Conservation (phyloP, 2,888 invertebrate genomes). For the Calliphora vomitoria region DNA sequence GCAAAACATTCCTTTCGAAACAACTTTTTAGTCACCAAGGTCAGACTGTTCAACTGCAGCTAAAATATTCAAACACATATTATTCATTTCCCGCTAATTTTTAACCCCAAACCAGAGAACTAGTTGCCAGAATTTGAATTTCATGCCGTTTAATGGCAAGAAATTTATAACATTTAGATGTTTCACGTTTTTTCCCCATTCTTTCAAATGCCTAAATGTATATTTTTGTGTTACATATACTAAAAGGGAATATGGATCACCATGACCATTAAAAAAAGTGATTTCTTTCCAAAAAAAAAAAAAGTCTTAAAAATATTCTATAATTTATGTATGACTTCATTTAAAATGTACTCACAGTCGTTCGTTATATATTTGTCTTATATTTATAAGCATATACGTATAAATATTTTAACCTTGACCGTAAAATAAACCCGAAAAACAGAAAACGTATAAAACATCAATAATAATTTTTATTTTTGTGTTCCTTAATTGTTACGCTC, state of each 20-base stretch:
- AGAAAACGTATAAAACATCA: neutral
- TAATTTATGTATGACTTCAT: slow-evolving; percentile 23
- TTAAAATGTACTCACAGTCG: neutral
- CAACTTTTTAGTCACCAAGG: neutral
- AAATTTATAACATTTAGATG: too few species aligned
- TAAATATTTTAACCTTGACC: slow-evolving; percentile 34
- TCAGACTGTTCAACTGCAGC: neutral
- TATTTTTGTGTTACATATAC: neutral
- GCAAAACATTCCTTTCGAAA: neutral
- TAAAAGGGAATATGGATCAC: neutral
- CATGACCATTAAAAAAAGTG: neutral
- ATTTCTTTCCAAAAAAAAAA: slow-evolving; percentile 6
- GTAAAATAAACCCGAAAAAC: neutral
- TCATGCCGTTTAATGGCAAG: neutral
- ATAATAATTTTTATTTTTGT: neutral
- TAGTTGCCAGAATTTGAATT: slow-evolving; percentile 12
- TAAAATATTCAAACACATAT: neutral
- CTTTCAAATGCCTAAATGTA: neutral
- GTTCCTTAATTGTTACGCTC: neutral
- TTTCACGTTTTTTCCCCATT: too few species aligned
- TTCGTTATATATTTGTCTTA: neutral
- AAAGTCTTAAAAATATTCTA: neutral
- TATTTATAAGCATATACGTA: neutral
- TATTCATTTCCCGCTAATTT: slow-evolving; percentile 22
- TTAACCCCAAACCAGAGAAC: neutral